These are phyloP conservation scores for Ctenosaura bakeri DNA, from an alignment of 2,797 vertebrate species.

Conservation along the genomic window DNA sequence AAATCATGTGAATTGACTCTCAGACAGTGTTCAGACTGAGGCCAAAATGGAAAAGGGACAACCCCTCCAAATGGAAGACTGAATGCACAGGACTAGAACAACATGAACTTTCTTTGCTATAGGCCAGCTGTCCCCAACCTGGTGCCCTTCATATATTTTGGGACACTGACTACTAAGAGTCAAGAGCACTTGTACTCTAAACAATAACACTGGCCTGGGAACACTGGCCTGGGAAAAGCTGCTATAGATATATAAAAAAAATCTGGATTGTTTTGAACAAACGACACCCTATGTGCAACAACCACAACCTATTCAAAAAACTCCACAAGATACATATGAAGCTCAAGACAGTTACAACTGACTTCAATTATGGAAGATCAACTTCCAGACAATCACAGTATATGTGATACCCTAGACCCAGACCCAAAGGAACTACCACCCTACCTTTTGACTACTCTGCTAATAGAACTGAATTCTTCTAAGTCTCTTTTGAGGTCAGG, in stretches of 20 bases:
- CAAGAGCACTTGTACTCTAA: too few species aligned
- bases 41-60: conserved; percentile 1
- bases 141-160: too few species aligned
- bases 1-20: neutral
- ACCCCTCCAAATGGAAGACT: neutral
- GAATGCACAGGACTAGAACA: neutral
- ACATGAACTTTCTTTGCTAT: neutral
- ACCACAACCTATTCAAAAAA: neutral
- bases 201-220: neutral
- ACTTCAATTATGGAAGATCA: neutral
- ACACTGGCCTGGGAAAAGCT: too few species aligned
- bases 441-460: neutral
- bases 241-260: too few species aligned
- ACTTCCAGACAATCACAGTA: neutral
- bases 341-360: neutral
- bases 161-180: too few species aligned
- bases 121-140: neutral
- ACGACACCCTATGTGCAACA: neutral
- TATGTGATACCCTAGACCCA: neutral
- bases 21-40: neutral
- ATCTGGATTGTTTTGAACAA: neutral
- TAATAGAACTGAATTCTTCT: neutral
- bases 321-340: neutral
- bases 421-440: neutral
- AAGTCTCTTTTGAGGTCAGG: neutral